A percentile compares a stretch with the other conserved stretches of the same genome.
phyloP scores from a whole-genome alignment of 2,113 vertebrate genomes.

The Anseranas semipalmata region DNA sequence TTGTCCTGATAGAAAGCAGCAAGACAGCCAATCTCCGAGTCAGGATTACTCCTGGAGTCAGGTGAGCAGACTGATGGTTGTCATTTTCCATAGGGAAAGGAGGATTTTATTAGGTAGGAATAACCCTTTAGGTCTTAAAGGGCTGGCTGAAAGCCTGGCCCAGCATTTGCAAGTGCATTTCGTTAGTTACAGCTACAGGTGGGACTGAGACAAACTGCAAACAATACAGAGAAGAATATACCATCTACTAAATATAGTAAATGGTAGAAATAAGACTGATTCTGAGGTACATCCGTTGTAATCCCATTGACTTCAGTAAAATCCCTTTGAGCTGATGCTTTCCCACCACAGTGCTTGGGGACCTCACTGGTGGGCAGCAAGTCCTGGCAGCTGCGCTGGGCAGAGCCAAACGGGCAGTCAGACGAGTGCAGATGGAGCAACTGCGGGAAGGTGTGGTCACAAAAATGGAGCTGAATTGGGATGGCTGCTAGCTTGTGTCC shows the following conservation, averaged over 20 bases:
- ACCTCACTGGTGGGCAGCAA: rapidly evolving
- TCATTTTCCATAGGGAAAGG: not conserved
- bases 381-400: not conserved
- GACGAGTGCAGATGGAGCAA: not conserved
- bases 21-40: not conserved
- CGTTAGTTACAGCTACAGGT: not conserved
- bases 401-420: not conserved
- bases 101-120: not conserved
- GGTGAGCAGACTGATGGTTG: not conserved
- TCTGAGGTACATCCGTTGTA: not conserved
- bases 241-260: not conserved
- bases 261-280: not conserved
- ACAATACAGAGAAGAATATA: not conserved
- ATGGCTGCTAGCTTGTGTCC: not conserved
- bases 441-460: not conserved
- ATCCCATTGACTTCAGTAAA: not conserved
- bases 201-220: not conserved
- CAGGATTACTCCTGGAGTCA: not conserved
- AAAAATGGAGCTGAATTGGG: not conserved
- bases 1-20: not conserved
- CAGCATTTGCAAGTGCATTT: not conserved
- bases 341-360: not conserved
- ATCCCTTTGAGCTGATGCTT: not conserved
- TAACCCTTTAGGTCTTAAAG: not conserved
- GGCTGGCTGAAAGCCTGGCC: not conserved